Evolutionary conservation across 2,113 vertebrate species (phyloP), one percentile per base, ranked within the genome.

Genomic region (Romanogobio albipinnatus): DNA sequence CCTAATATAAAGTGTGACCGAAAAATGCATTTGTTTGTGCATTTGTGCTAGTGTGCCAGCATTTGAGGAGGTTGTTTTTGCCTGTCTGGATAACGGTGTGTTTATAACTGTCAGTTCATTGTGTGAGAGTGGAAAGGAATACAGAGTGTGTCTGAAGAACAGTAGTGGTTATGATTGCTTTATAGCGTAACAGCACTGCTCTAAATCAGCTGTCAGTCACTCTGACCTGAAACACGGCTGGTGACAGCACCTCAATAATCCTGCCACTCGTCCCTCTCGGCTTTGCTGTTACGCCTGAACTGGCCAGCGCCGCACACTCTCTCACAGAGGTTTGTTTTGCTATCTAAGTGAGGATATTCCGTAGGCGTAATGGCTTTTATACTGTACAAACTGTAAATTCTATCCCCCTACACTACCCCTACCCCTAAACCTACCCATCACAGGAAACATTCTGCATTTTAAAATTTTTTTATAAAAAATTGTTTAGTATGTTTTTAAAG

Each of bases 121-220:
- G 19, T 82, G 62, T 85, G 64, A 15, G 88, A 80, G 82, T 89
- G 83, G 66, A 73, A 82, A 29, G 0, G 64, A 0, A 49, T 53
- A 66, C 29, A 7, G 53, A 47, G 39, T 68, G n/a, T 86, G 86
- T 70, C 71, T 89, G 89, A 87, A 85, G 86, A 91, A 89, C 84
- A 86, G 68, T 89, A 89, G 82, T 86, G 71, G 68, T 91, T 89
- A 73, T 70, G 51, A 78, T 87, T 83, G 58, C 86, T 85, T 84
- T 84, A 86, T 87, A 77, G 76, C 61, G 82, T 89, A 88, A 90
- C 81, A 80, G 84, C 75, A 62, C 76, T 61, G 75, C 61, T 76
- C 75, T 89, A 85, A 86, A 87, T 84, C 85, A 77, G 53, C 15
- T 61, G 26, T 81, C 73, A 84, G 78, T 86, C 85, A 82, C 11